Evolutionary conservation across 2,888 invertebrate species (phyloP).

Genomic region (Epistrophella euchroma): DNA sequence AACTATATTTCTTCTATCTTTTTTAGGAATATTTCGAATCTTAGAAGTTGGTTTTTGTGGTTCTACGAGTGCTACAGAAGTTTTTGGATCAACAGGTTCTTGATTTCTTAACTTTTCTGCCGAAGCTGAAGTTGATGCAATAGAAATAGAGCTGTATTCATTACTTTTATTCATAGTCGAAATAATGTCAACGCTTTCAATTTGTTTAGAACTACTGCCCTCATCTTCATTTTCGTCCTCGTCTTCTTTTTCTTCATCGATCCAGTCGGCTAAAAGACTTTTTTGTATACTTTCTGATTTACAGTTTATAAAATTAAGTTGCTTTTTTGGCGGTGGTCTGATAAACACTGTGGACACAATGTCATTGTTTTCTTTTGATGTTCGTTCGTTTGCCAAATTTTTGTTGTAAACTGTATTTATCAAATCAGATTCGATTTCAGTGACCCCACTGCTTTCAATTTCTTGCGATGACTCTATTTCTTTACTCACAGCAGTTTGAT

Average conservation of each 20-base stretch:
- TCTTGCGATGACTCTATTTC: background rate
- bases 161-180: background rate
- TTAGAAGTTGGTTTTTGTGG: constrained; percentile 69
- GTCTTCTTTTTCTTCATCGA: constrained; percentile 86
- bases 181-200: background rate
- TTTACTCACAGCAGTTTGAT: background rate
- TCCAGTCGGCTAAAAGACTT: constrained; percentile 91
- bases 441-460: background rate
- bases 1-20: constrained; percentile 81
- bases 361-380: background rate
- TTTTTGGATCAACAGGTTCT: background rate
- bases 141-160: background rate
- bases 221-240: constrained; percentile 58
- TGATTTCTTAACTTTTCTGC: background rate
- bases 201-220: background rate
- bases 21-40: constrained; percentile 83
- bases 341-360: background rate
- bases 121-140: constrained; percentile 5
- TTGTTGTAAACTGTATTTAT: background rate
- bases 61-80: background rate
- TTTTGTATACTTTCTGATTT: constrained; percentile 86
- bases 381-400: background rate
- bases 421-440: background rate
- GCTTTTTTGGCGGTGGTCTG: background rate
- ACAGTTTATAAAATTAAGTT: background rate